Conservation (phyloP, 1,140 invertebrate genomes). For the Kradibia gibbosae region DNA sequence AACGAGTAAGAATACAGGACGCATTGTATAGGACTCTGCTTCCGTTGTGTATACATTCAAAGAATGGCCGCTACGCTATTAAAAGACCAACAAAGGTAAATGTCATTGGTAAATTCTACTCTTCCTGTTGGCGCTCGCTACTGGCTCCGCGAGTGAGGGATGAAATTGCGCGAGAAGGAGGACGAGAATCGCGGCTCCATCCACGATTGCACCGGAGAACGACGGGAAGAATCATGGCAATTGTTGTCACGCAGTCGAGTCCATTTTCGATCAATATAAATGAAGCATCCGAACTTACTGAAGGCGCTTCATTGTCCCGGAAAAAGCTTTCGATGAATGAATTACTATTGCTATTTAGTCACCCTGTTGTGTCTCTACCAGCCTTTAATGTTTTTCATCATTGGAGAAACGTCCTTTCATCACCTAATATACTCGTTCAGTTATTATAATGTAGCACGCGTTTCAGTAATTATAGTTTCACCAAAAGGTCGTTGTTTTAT, state of each 20-base stretch:
- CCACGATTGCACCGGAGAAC: neutral
- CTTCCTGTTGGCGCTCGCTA: neutral
- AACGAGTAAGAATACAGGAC: conserved; percentile 21
- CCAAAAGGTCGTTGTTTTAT: neutral
- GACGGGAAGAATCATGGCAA: neutral
- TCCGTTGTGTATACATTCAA: conserved; percentile 29
- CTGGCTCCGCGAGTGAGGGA: neutral
- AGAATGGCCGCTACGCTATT: conserved; percentile 35
- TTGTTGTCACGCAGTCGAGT: neutral
- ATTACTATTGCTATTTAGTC: conserved; percentile 61
- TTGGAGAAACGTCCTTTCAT: neutral
- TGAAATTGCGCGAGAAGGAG: neutral
- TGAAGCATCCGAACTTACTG: conserved; percentile 38
- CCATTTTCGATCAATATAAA: conserved; percentile 37
- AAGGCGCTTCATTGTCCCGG: conserved; percentile 62
- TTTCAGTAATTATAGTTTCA: neutral
- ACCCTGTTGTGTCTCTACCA: conserved; percentile 34
- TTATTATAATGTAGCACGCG: conserved; percentile 15
- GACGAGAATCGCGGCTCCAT: neutral
- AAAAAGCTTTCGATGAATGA: conserved; percentile 59
- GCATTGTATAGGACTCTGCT: conserved; percentile 33
- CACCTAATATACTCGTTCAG: neutral
- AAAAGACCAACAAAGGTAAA: conserved; percentile 46
- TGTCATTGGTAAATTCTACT: conserved; percentile 30
- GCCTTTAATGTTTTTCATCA: conserved; percentile 4